Evolutionary conservation across 1,140 invertebrate species (phyloP).

Genomic region (Leptonema lineaticorne): DNA sequence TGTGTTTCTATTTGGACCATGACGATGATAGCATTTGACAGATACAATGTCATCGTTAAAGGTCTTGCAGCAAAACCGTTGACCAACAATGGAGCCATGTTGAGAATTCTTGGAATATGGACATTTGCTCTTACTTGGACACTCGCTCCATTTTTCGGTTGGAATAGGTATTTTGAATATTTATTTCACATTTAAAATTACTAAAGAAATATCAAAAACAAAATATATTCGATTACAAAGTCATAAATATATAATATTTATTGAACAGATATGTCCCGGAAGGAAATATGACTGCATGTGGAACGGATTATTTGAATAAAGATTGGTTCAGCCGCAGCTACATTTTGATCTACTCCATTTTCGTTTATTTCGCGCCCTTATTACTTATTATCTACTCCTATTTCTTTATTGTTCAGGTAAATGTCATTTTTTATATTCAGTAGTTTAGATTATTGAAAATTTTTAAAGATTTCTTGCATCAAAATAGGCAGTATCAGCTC

Average conservation of each 20-base stretch:
- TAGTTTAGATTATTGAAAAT: neutral
- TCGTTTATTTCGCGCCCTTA: conserved; percentile 66
- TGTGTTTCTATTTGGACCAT: conserved; percentile 84
- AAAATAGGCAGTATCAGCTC: conserved; percentile 68
- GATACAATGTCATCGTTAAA: conserved; percentile 87
- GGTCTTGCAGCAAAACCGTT: conserved; percentile 67
- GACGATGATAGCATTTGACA: conserved; percentile 81
- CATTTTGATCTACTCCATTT: conserved; percentile 65
- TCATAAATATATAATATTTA: neutral
- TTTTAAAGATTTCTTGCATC: neutral
- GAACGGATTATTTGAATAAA: conserved; percentile 73
- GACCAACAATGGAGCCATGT: conserved; percentile 66
- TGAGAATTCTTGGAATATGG: conserved; percentile 72
- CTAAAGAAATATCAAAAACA: neutral
- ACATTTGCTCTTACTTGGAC: conserved; percentile 68
- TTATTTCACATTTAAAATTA: neutral
- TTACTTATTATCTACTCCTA: conserved; percentile 71
- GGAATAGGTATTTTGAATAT: conserved; percentile 58
- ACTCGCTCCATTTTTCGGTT: conserved; percentile 67
- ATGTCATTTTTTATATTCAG: neutral
- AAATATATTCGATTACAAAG: neutral
- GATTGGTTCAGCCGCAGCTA: conserved; percentile 64
- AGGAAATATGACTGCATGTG: conserved; percentile 79
- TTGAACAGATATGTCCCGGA: conserved; percentile 70
- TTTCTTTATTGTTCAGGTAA: conserved; percentile 68